Base-by-base conservation (phyloP, 2,888 invertebrate species). In the Pogonocherus hispidulus region DNA sequence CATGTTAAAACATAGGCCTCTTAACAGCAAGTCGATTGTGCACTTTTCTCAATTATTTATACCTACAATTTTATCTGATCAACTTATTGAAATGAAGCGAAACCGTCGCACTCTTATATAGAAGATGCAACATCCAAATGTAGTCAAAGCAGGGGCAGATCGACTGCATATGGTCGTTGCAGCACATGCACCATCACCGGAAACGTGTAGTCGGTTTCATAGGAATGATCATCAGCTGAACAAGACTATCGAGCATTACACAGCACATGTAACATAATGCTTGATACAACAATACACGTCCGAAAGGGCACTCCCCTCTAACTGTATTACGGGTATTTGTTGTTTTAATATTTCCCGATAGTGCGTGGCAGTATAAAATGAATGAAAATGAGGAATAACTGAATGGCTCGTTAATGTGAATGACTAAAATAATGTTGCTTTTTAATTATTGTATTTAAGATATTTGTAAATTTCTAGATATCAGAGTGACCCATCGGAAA, bases 181-280 rank as follows among this genome's bases (percentile, higher is more conserved):
- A 27, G 56, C 71, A n/a, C n/a, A n/a, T n/a, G n/a, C n/a, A n/a
- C n/a, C n/a, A n/a, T n/a, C n/a, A 64, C 69, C 72, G 69, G 72
- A 69, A 69, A 52, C 63, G 62, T 59, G 67, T 67, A 37, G 63
- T 27, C 57, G 67, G 63, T 67, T 63, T 63, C 67, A 67, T 51
- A 63, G 57, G 63, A 63, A 44, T 52, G 51, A 56, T 63, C 52
- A 18, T 57, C 67, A 67, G 41, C 41, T n/a, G 41, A 41, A 41
- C 32, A 32, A 32, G 8, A 32, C 32, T 32, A 32, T 32, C 11
- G 9, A 32, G 8, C 32, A 32, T 32, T 32, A 32, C 32, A 5
- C 32, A 11, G 32, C 32, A 32, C 41, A 16, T 41, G 41, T 41
- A 27, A 41, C 41, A 16, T 32, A 32, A 32, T 32, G 9, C 32